These are phyloP conservation scores for Drosophila baimaii DNA, from an alignment of 1,140 invertebrate species.

Conservation along the genomic window DNA sequence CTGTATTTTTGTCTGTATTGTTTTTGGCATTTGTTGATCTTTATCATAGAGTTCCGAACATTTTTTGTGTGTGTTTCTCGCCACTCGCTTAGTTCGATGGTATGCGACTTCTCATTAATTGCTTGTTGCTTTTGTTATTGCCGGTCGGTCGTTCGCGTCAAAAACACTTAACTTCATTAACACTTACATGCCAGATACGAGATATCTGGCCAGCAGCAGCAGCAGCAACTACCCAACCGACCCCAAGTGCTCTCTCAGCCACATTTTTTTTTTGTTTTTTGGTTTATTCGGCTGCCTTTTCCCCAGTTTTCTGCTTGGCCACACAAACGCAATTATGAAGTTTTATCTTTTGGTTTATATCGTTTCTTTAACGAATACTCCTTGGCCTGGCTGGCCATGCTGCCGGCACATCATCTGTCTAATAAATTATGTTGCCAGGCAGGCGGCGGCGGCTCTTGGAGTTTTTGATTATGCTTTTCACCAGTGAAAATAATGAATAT, in stretches of 20 bases:
- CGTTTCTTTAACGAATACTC: slow-evolving; percentile 51
- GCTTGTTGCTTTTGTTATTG: slow-evolving; percentile 66
- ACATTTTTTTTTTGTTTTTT: slow-evolving; percentile 56
- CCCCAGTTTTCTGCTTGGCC: slow-evolving; percentile 43
- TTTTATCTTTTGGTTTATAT: slow-evolving; percentile 78
- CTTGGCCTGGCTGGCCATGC: slow-evolving; percentile 44
- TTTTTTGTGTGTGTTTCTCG: slow-evolving; percentile 50
- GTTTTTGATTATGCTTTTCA: slow-evolving; percentile 25
- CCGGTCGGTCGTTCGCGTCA: slow-evolving; percentile 65
- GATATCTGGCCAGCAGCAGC: slow-evolving; percentile 50
- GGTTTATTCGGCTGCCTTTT: slow-evolving; percentile 24
- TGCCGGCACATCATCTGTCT: slow-evolving; percentile 74
- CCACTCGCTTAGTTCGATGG: slow-evolving; percentile 36
- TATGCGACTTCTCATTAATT: slow-evolving; percentile 79
- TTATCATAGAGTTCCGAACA: slow-evolving; percentile 60
- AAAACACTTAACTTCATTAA: slow-evolving; percentile 83
- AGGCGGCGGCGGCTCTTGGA: neutral
- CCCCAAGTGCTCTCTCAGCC: slow-evolving; percentile 5
- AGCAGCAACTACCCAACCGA: slow-evolving; percentile 21
- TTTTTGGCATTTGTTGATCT: slow-evolving; percentile 74
- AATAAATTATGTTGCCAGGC: slow-evolving; percentile 64
- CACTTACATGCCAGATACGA: slow-evolving; percentile 80
- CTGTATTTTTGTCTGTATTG: slow-evolving; percentile 6
- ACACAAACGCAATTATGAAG: slow-evolving; percentile 79
- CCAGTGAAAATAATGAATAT: neutral